A percentile compares a stretch with the other conserved stretches of the same genome.
Evolutionary conservation across 2,113 vertebrate genomes (phyloP).

Genomic region (Halcyon senegalensis): DNA sequence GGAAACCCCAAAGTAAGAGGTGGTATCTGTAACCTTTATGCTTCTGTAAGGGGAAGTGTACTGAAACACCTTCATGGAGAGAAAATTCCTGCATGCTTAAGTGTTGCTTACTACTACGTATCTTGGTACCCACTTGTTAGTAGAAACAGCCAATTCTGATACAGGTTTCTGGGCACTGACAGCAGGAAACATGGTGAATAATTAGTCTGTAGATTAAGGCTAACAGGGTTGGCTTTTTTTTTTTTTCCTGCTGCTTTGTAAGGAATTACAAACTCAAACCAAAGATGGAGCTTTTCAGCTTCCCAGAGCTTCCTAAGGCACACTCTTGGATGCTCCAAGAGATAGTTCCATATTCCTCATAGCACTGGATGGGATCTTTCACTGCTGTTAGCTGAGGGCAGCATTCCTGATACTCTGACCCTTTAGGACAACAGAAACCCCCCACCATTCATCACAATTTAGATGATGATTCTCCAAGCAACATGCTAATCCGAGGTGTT

Average conservation of each 20-base stretch:
- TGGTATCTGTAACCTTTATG: not conserved
- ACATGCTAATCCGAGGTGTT: not conserved
- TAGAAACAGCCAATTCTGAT: not conserved
- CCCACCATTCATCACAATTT: no score
- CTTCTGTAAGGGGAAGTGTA: not conserved
- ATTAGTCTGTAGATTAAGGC: not conserved
- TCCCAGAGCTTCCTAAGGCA: not conserved
- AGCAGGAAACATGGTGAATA: not conserved
- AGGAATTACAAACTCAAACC: not conserved
- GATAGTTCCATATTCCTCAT: not conserved
- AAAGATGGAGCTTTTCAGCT: not conserved
- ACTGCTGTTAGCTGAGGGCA: not conserved
- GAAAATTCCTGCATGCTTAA: not conserved
- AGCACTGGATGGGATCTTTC: not conserved
- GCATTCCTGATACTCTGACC: not conserved
- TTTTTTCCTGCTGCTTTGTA: not conserved
- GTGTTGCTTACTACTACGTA: not conserved
- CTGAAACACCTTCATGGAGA: not conserved
- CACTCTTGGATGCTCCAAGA: not conserved
- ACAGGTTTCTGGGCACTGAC: not conserved
- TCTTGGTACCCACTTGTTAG: not conserved
- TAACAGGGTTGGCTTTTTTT: no score
- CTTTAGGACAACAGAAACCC: not conserved
- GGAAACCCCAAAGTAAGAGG: not conserved
- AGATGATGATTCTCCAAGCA: not conserved